Percentiles rank a stretch among this genome's conserved stretches.
These are phyloP conservation scores for Pedionomus torquatus DNA, from an alignment of 2,113 vertebrate species.

Conservation along the genomic window DNA sequence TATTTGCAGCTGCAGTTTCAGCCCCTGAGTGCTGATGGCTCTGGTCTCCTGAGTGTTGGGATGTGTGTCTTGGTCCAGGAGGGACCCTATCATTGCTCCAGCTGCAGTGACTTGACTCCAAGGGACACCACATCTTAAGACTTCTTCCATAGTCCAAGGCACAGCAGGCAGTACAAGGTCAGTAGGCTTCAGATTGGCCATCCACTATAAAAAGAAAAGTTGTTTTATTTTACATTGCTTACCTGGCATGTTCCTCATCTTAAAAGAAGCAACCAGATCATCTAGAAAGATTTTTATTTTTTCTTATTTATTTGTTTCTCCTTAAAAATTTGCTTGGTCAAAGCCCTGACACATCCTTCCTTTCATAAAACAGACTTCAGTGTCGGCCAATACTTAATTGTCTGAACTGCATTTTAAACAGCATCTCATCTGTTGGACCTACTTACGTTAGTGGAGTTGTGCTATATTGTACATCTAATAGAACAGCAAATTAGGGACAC, in stretches of 20 bases:
- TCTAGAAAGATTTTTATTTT: not conserved
- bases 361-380: not conserved
- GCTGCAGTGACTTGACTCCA: not conserved
- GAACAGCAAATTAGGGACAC: constrained; percentile 9
- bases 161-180: not conserved
- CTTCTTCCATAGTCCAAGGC: not conserved
- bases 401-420: not conserved
- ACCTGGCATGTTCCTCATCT: not conserved
- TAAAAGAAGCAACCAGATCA: not conserved
- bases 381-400: not conserved
- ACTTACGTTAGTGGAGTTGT: not conserved
- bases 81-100: not conserved
- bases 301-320: no score
- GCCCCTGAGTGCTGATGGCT: not conserved
- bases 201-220: not conserved
- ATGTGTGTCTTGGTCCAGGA: not conserved
- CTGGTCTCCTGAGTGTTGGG: not conserved
- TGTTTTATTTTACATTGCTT: not conserved
- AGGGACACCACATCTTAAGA: not conserved
- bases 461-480: not conserved
- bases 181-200: not conserved
- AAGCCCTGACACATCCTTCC: not conserved
- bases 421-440: not conserved
- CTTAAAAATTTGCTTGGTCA: not conserved
- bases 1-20: not conserved